Base-by-base conservation (phyloP, 2,888 invertebrate genomes). In the Orthosia incerta region DNA sequence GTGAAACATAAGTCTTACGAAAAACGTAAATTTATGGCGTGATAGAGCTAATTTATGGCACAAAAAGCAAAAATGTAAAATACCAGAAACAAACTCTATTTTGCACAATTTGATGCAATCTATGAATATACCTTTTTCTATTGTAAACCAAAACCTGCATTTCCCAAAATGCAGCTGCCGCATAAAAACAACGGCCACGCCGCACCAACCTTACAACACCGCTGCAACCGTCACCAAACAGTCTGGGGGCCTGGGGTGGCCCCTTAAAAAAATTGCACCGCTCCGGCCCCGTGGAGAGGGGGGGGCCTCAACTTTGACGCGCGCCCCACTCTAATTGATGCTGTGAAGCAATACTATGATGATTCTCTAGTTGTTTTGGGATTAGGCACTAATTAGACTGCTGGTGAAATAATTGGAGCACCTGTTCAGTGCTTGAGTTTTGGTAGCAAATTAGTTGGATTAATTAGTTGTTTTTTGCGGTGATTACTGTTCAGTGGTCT, bases 221-320 rank as follows among this genome's bases (percentile, higher is more conserved):
- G 93, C 91, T 95, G 95, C 95, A 95, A 94, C 91, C 94, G 95
- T 94, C 96, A 95, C 95, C 95, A 93, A 93, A 93, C 94, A 91
- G 94, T 91, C 93, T 92, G 92, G 87, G 91, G 92, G 87, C 85
- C 65, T 77, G 88, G 90, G 91, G 93, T 73, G 85, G 85, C 90
- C 92, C 92, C 93, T 92, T 88, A 90, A 94, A 95, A 95, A 95
- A 95, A 93, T 93, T 93, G 94, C 93, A 92, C 91, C 91, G 87
- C 86, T 84, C 59, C 53, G 87, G 87, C 55, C 53, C 82, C 78
- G 72, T 72, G 73, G 80, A 77, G 73, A 81, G 76, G 71, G 78
- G 87, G 82, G 76, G 53, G 84, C 86, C 85, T 94, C 95, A 94
- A 94, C 94, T 95, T 94, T 95, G 96, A 95, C 93, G 94, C 90